Percentiles rank a stretch among this genome's conserved stretches.
Evolutionary conservation across 2,113 vertebrate species (phyloP).

Genomic region (Thunnus maccoyii): DNA sequence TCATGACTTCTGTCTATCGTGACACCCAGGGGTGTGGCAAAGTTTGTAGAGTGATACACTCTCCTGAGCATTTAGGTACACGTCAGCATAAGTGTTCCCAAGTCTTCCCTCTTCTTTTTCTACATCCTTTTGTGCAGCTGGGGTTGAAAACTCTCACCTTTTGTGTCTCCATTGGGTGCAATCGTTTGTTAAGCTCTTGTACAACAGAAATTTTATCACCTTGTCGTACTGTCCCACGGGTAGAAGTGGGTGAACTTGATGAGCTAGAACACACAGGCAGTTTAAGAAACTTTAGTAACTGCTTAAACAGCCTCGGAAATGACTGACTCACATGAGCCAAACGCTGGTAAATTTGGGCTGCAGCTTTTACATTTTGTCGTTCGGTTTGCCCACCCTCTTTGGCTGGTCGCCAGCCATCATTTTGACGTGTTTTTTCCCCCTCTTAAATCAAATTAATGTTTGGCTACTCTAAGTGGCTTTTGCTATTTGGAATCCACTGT

Average conservation of each 20-base stretch:
- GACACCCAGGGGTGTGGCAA: slow-evolving; percentile 1
- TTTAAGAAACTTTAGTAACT: slow-evolving; percentile 57
- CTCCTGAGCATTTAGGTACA: neutral
- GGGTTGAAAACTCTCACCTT: neutral
- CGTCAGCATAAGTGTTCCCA: slow-evolving; percentile 12
- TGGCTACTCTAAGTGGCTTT: slow-evolving; percentile 4
- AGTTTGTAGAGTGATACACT: slow-evolving; percentile 3
- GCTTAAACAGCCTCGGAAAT: slow-evolving; percentile 54
- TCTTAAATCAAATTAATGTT: slow-evolving; percentile 16
- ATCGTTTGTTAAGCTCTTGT: slow-evolving; percentile 20
- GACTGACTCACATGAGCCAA: slow-evolving; percentile 21
- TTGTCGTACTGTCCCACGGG: neutral
- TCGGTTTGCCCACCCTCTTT: slow-evolving; percentile 10
- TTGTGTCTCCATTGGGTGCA: slow-evolving; percentile 3
- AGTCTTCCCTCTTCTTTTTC: neutral
- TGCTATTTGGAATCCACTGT: slow-evolving; percentile 19
- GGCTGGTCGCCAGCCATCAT: neutral
- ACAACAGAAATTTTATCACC: slow-evolving; percentile 27
- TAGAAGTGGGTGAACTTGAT: slow-evolving; percentile 43
- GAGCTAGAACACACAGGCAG: slow-evolving; percentile 42
- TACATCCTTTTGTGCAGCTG: slow-evolving; percentile 12
- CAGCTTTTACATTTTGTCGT: slow-evolving; percentile 29
- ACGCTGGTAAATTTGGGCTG: slow-evolving; percentile 36
- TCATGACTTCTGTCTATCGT: neutral
- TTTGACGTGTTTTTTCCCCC: neutral